Percentiles rank a stretch among this genome's conserved stretches.
These are phyloP conservation scores for Lepilemur ruficaudatus DNA, from an alignment of 2,797 vertebrate species.

Conservation along the genomic window DNA sequence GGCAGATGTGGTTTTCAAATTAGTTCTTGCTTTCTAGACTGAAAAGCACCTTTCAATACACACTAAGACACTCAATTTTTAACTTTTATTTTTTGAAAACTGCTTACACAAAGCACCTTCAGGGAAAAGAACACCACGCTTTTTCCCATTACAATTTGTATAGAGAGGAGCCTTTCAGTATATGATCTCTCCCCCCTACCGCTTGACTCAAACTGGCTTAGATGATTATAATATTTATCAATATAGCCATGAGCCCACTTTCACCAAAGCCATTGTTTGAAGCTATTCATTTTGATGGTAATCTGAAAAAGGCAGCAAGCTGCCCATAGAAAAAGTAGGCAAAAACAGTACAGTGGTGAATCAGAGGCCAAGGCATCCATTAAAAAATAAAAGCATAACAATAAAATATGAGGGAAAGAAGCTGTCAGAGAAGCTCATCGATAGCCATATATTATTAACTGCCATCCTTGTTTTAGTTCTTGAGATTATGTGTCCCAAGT, in stretches of 20 bases:
- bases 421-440: not conserved
- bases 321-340: not conserved
- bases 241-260: not conserved
- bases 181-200: no score
- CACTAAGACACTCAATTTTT: not conserved
- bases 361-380: not conserved
- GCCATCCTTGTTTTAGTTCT: not conserved
- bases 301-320: not conserved
- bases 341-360: not conserved
- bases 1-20: not conserved
- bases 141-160: not conserved
- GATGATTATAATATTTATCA: not conserved
- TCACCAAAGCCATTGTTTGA: not conserved
- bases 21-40: not conserved
- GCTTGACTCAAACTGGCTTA: not conserved
- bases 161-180: not conserved
- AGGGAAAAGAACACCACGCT: not conserved
- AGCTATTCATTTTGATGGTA: not conserved
- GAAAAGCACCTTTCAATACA: not conserved
- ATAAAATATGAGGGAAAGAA: not conserved
- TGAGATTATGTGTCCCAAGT: not conserved
- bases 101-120: not conserved
- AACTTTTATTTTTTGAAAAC: not conserved
- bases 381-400: not conserved
- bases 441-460: not conserved